Base-by-base conservation (phyloP, 2,797 vertebrate species). In the Lacerta agilis region DNA sequence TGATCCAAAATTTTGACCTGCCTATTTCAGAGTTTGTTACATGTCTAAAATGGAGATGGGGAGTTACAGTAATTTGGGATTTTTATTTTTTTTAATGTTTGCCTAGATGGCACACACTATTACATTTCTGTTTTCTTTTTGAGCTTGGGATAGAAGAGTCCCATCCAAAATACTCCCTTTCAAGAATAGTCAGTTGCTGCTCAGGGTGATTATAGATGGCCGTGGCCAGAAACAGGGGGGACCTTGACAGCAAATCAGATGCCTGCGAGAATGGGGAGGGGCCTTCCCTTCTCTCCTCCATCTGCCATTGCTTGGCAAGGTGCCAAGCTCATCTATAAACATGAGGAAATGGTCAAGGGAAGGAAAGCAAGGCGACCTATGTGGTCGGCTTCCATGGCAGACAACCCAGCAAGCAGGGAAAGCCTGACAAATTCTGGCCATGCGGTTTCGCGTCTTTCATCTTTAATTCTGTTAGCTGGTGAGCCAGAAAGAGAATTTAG, bases 371-470 rank as follows among this genome's bases (percentile, higher is more conserved):
- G 58, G 85, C 36, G 11, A 92, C 76, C 9, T n/a, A 10, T 0
- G 0, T 0, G 0, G 27, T 0, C 0, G 73, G 20, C 43, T 89
- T 73, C 86, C 25, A 3, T 83, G 45, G 85, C 87, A 78, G 23
- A 7, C n/a, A 86, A 83, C 23, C 8, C 71, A 2, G 18, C 75
- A 76, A 72, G 75, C 58, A 85, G 75, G 33, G 4, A 75, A 49
- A 69, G 75, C 78, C 83, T 91, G 89, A 90, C 45, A 92, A 90
- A 93, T 90, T 41, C 89, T 64, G 25, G 75, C 9, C 36, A 55
- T 92, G 91, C 87, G 55, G 91, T 92, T 94, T 90, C 89, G 86
- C 91, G 91, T 90, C 66, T 76, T 79, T 0, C 55, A 88, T 91
- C 64, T 82, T 94, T 95, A 49, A 84, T 93, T 94, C 87, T 88